Conservation (phyloP, 2,888 invertebrate species). For the Axea sp. region DNA sequence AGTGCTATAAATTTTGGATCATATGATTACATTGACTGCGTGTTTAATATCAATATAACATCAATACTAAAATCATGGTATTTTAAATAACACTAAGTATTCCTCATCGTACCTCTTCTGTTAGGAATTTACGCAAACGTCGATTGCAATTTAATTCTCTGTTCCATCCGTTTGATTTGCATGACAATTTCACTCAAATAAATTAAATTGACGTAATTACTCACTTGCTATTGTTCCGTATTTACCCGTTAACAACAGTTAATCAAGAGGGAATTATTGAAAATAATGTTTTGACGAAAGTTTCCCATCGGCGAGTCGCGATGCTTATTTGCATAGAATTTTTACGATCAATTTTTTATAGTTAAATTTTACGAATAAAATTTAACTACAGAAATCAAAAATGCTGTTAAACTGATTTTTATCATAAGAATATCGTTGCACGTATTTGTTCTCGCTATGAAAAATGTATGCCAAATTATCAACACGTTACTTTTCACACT, state of each 20-base stretch:
- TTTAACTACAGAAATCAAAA: slow-evolving; percentile 5
- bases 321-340: slow-evolving; percentile 20
- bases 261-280: no score
- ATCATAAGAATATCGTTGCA: slow-evolving; percentile 25
- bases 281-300: no score
- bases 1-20: no score
- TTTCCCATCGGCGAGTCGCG: slow-evolving; percentile 11
- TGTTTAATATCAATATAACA: no score
- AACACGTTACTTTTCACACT: slow-evolving; percentile 29
- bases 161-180: slow-evolving; percentile 9
- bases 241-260: slow-evolving; percentile 2
- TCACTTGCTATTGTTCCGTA: not conserved
- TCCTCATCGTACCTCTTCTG: slow-evolving; percentile 20
- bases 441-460: slow-evolving; percentile 18
- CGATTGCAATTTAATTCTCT: slow-evolving; percentile 15
- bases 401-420: slow-evolving; percentile 30
- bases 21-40: no score
- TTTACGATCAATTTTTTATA: slow-evolving; percentile 8
- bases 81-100: slow-evolving; percentile 8
- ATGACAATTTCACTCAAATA: slow-evolving; percentile 8
- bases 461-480: slow-evolving; percentile 20
- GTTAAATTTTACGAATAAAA: no score
- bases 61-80: slow-evolving; percentile 9
- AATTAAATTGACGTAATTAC: slow-evolving; percentile 20
- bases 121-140: slow-evolving; percentile 24